Conservation (phyloP, 2,113 vertebrate genomes). For the Platysternon megacephalum region DNA sequence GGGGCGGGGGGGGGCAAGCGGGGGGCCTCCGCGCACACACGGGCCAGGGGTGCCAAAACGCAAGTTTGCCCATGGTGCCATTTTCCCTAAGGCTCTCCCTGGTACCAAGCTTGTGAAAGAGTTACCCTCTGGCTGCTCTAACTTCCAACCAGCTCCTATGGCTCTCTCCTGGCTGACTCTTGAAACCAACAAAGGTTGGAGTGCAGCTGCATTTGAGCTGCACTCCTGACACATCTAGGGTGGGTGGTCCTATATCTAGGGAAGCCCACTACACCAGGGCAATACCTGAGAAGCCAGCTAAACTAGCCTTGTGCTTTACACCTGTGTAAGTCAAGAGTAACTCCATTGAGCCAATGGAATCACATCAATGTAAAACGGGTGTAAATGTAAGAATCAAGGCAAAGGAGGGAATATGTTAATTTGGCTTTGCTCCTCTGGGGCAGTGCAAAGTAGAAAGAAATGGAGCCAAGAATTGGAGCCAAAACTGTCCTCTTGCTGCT, state of each 20-base stretch:
- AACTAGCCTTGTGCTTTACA: not conserved
- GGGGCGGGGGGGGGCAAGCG: too few relatives aligned
- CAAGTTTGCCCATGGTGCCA: too few relatives aligned
- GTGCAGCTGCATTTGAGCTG: not conserved
- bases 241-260: not conserved
- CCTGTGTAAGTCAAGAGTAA: not conserved
- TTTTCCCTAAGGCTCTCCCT: too few relatives aligned
- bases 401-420: not conserved
- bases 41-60: too few relatives aligned
- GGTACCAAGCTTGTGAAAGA: too few relatives aligned
- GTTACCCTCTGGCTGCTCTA: not conserved
- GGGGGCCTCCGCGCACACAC: too few relatives aligned
- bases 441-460: not conserved
- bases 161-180: not conserved
- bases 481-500: not conserved
- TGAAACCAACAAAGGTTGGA: not conserved
- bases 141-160: too few relatives aligned
- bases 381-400: not conserved
- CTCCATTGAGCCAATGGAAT: not conserved
- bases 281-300: not conserved
- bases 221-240: not conserved
- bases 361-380: accelerated
- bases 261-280: not conserved
- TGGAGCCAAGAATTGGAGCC: not conserved
- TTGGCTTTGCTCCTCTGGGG: not conserved